A percentile compares a stretch with the other conserved stretches of the same genome.
Conservation (phyloP, 1,140 invertebrate genomes). For the Drosophila orena region DNA sequence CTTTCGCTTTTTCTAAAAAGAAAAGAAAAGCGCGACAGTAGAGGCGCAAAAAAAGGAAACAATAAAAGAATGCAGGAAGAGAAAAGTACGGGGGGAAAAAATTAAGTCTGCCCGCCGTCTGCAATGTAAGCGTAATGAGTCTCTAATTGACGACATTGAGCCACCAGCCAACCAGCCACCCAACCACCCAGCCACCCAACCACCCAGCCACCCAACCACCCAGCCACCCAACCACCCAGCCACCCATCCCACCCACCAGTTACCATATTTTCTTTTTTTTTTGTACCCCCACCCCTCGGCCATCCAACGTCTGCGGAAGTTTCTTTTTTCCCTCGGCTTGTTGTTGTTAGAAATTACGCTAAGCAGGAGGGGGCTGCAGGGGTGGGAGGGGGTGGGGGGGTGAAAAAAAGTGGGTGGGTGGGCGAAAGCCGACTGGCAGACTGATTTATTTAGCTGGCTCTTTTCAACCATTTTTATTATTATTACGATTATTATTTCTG, state of each 20-base stretch:
- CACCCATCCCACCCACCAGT: slow-evolving; percentile 5
- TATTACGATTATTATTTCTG: slow-evolving; percentile 81
- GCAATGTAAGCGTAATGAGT: slow-evolving; percentile 83
- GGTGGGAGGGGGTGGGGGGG: too few species aligned
- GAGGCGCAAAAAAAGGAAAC: slow-evolving; percentile 56
- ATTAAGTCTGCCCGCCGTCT: slow-evolving; percentile 79
- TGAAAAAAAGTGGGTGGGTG: slow-evolving; percentile 14
- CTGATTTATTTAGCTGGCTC: slow-evolving; percentile 76
- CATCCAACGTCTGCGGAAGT: slow-evolving; percentile 32
- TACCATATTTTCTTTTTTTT: slow-evolving; percentile 11
- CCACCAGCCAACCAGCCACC: slow-evolving; percentile 12
- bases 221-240: background rate
- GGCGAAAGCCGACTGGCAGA: slow-evolving; percentile 41
- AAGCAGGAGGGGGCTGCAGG: slow-evolving; percentile 22
- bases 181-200: slow-evolving; percentile 3
- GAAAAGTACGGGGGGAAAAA: slow-evolving; percentile 8
- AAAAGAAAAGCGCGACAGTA: slow-evolving; percentile 41
- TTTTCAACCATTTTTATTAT: slow-evolving; percentile 77
- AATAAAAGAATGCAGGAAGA: slow-evolving; percentile 73
- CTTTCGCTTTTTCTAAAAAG: slow-evolving; percentile 51
- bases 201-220: slow-evolving; percentile 24
- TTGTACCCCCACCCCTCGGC: background rate
- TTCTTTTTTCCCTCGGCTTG: slow-evolving; percentile 25
- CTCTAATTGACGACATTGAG: slow-evolving; percentile 84
- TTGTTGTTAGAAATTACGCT: slow-evolving; percentile 76